Conservation (phyloP, 2,888 invertebrate genomes). For the Trypoxylon attenuatum region DNA sequence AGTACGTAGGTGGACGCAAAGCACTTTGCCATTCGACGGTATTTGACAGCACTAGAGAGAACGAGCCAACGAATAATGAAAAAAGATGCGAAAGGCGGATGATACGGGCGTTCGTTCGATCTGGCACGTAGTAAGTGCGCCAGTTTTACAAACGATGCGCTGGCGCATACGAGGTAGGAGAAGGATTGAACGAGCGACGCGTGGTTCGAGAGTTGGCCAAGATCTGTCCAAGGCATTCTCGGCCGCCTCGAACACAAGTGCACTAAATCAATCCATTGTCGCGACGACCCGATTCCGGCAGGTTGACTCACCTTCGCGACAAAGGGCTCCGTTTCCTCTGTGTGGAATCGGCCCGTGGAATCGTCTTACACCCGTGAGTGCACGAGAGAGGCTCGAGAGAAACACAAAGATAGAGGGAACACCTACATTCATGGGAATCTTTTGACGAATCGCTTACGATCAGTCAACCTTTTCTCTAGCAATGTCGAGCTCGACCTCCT, state of each 20-base stretch:
- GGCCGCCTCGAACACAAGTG: slow-evolving; percentile 56
- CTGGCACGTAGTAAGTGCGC: slow-evolving; percentile 9
- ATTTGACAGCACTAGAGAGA: slow-evolving; percentile 18
- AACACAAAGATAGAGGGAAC: slow-evolving; percentile 7
- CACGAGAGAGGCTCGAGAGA: slow-evolving; percentile 8
- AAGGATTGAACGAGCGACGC: not conserved
- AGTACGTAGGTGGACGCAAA: slow-evolving; percentile 41
- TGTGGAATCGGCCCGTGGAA: slow-evolving; percentile 12
- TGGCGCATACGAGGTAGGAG: slow-evolving; percentile 1
- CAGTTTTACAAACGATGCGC: no score
- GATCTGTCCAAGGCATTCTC: slow-evolving; percentile 51
- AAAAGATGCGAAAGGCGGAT: no score
- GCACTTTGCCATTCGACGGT: slow-evolving; percentile 23
- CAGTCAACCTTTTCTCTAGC: slow-evolving; percentile 49
- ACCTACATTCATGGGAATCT: slow-evolving; percentile 43
- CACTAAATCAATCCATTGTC: slow-evolving; percentile 70
- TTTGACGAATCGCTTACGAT: slow-evolving; percentile 53
- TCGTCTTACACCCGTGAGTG: slow-evolving; percentile 4
- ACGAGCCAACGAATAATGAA: no score
- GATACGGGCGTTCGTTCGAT: slow-evolving; percentile 7
- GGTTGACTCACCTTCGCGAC: slow-evolving; percentile 66
- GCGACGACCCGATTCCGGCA: slow-evolving; percentile 63
- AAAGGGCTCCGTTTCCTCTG: slow-evolving; percentile 44
- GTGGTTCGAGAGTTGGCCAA: slow-evolving; percentile 26
- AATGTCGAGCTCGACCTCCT: slow-evolving; percentile 35